Evolutionary conservation across 2,888 invertebrate species (phyloP), one percentile per base, ranked within the genome.

Genomic region (Imbricaverruca yamaguchii): DNA sequence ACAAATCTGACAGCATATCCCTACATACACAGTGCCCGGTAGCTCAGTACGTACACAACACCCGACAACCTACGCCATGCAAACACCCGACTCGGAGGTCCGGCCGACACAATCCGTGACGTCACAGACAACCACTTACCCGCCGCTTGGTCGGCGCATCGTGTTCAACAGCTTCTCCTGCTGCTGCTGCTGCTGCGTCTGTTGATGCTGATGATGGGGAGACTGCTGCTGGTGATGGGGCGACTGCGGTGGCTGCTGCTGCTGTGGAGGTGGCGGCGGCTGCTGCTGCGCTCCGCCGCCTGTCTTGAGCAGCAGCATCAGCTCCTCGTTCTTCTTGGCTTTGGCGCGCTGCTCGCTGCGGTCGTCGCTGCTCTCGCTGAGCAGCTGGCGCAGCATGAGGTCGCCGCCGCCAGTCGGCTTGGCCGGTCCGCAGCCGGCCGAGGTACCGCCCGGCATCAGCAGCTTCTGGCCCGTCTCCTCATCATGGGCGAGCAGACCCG

Each of bases 241-340:
- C 2, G 59, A 59, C 59, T 59, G 59, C 59, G 59, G 7, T 6
- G 53, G 39, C 18, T 11, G 69, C 15, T 53, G 69, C 69, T 69
- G 69, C 53, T 39, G 53, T 10, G 53, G 39, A 2, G 12, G 69
- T 8, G 39, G 69, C 69, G 39, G 69, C 53, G 13, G 53, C 7
- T 53, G 25, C 69, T 21, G 8, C 39, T 69, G 69, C 39, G 39
- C 39, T 15, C 39, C 53, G 69, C 69, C 69, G 69, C 69, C 53
- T 7, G 8, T 69, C 69, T 53, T 39, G 15, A 69, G 69, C 39
- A 69, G 53, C 69, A 53, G 13, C 39, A 69, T 39, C 39, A 69
- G 39, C 69, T 69, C 69, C 69, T 69, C 69, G 69, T 69, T 69
- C 39, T 69, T 69, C 69, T 69, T 69, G 39, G 69, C 25, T 39